Percentiles rank a stretch among this genome's conserved stretches.
Conservation (phyloP, 2,797 vertebrate genomes). For the Rhincodon typus region DNA sequence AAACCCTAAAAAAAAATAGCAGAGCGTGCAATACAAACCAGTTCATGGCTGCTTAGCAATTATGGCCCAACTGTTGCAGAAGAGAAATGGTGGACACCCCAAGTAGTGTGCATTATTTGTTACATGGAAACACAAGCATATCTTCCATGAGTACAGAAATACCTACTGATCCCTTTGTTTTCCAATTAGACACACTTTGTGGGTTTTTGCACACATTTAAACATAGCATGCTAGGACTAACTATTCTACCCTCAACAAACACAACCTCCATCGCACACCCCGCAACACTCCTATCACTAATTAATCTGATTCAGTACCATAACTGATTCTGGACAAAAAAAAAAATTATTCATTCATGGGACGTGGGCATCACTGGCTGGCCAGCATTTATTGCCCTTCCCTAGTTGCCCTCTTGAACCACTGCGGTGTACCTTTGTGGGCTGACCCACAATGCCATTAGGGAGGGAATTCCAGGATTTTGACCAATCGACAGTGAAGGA, state of each 20-base stretch:
- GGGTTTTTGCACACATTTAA: neutral
- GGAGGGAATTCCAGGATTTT: no score
- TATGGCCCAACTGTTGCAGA: slow-evolving; percentile 99
- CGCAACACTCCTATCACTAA: neutral
- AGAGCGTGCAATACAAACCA: slow-evolving; percentile 99
- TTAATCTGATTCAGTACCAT: neutral
- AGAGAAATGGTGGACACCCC: slow-evolving; percentile 99
- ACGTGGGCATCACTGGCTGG: no score
- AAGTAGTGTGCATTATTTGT: slow-evolving; percentile 99
- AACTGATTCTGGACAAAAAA: neutral
- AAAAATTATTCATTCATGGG: neutral
- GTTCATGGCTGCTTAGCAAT: slow-evolving; percentile 99
- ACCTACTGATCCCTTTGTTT: slow-evolving; percentile 12
- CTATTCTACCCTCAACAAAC: neutral
- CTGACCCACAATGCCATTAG: no score
- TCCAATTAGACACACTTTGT: neutral
- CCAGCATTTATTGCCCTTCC: no score
- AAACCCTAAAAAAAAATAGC: slow-evolving; percentile 82
- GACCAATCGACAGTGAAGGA: no score
- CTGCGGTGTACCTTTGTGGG: no score
- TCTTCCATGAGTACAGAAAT: slow-evolving; percentile 21
- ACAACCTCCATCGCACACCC: neutral
- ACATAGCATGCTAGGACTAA: neutral
- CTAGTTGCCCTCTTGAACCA: no score
- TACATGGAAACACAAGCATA: slow-evolving; percentile 71